Conservation (phyloP, 2,113 vertebrate genomes). For the Phaethon lepturus region DNA sequence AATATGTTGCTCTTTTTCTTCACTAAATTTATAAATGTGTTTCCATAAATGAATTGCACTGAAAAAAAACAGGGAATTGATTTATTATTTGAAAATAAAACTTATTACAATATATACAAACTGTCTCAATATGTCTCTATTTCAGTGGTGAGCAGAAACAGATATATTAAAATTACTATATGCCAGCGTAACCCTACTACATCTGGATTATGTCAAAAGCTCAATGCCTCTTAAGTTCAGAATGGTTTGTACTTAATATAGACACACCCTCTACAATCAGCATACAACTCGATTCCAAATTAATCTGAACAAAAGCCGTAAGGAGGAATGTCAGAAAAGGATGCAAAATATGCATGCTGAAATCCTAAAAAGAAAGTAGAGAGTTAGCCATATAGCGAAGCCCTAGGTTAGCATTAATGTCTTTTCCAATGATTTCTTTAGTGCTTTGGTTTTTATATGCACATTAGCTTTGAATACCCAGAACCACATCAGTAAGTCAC, state of each 20-base stretch:
- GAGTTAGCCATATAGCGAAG: neutral
- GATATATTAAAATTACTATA: neutral
- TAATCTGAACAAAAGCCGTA: neutral
- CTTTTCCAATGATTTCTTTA: neutral
- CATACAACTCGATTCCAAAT: neutral
- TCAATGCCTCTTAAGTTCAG: neutral
- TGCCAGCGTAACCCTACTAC: neutral
- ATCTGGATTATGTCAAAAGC: neutral
- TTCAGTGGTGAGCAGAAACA: neutral
- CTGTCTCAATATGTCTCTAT: neutral
- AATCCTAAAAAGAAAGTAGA: neutral
- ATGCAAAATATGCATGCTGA: neutral
- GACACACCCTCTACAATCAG: neutral
- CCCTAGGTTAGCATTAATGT: slow-evolving; percentile 2
- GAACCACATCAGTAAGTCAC: neutral
- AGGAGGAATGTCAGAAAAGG: neutral
- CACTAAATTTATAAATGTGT: neutral
- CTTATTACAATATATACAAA: neutral
- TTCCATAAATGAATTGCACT: neutral
- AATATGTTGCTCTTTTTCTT: neutral
- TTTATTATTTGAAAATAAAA: neutral
- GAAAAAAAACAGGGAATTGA: neutral
- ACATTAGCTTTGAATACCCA: neutral
- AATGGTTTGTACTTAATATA: neutral
- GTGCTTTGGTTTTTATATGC: neutral